These are phyloP conservation scores for Myrmecophaga tridactyla DNA, from an alignment of 2,113 vertebrate species.

Conservation along the genomic window DNA sequence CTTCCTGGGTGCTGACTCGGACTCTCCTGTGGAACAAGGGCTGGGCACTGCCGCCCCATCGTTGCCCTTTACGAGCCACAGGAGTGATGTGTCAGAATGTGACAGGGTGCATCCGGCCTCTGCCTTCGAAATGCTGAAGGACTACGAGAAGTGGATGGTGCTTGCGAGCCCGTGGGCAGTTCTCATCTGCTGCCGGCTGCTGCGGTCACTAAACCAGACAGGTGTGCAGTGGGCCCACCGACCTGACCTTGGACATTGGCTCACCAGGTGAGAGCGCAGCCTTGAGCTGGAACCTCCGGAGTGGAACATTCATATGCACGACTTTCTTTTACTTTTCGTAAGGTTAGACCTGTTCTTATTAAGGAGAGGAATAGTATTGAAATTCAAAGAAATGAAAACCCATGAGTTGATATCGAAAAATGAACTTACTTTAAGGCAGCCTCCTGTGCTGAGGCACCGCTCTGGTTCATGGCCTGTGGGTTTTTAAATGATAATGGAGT, in stretches of 20 bases:
- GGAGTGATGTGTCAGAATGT: slow-evolving; percentile 20
- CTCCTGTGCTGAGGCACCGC: not conserved
- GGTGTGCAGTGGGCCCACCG: slow-evolving; percentile 96
- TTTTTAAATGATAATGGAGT: not conserved
- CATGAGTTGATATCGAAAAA: not conserved
- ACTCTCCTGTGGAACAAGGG: slow-evolving; percentile 32
- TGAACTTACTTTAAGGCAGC: not conserved
- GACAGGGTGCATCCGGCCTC: slow-evolving; percentile 2
- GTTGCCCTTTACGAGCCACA: not conserved
- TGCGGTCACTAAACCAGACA: slow-evolving; percentile 96
- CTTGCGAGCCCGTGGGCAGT: slow-evolving; percentile 85
- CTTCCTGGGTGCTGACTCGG: slow-evolving; percentile 78
- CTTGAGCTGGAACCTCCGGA: not conserved
- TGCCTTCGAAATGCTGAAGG: not conserved
- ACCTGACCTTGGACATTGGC: slow-evolving; percentile 95
- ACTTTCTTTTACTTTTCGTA: not conserved
- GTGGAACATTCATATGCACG: not conserved
- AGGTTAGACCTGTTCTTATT: not conserved
- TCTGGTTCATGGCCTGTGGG: not conserved
- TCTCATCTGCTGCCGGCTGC: slow-evolving; percentile 88
- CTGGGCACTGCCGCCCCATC: accelerated
- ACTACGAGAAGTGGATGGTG: slow-evolving; percentile 88
- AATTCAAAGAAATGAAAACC: not conserved
- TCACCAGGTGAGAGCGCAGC: slow-evolving; percentile 88
- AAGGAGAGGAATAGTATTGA: not conserved